Percentiles rank a stretch among this genome's conserved stretches.
phyloP scores from a whole-genome alignment of 1,140 invertebrate genomes.

The Nebria ingens region DNA sequence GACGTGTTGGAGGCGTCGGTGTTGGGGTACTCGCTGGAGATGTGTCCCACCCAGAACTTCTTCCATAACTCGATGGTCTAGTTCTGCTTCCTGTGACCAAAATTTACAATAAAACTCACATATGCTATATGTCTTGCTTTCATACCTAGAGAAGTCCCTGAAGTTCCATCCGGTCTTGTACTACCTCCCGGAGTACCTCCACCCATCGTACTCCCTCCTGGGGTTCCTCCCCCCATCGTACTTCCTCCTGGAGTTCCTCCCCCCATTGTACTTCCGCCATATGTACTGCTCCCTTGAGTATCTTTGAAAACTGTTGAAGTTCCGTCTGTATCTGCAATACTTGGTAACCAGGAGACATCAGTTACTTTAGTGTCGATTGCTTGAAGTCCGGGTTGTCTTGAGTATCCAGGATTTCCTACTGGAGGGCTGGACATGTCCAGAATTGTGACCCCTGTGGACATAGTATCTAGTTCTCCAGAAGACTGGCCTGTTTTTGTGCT shows the following conservation, averaged over 20 bases:
- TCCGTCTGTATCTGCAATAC: background rate
- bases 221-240: background rate
- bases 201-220: too few relatives aligned
- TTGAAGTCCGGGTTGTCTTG: background rate
- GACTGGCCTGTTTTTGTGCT: background rate
- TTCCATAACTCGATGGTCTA: slow-evolving; percentile 35
- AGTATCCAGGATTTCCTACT: background rate
- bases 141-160: too few relatives aligned
- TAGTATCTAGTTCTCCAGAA: background rate
- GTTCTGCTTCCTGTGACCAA: slow-evolving; percentile 26
- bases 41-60: slow-evolving; percentile 34
- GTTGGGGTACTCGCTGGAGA: background rate
- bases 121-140: too few relatives aligned
- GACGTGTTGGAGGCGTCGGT: slow-evolving; percentile 20
- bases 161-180: too few relatives aligned
- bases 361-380: background rate
- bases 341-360: background rate
- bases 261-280: background rate
- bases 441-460: background rate
- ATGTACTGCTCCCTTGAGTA: background rate
- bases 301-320: background rate
- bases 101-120: too few relatives aligned
- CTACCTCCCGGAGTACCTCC: too few relatives aligned
- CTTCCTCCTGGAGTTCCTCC: background rate
- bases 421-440: background rate